phyloP scores from a whole-genome alignment of 2,797 vertebrate genomes.

The Peromyscus aztecus region DNA sequence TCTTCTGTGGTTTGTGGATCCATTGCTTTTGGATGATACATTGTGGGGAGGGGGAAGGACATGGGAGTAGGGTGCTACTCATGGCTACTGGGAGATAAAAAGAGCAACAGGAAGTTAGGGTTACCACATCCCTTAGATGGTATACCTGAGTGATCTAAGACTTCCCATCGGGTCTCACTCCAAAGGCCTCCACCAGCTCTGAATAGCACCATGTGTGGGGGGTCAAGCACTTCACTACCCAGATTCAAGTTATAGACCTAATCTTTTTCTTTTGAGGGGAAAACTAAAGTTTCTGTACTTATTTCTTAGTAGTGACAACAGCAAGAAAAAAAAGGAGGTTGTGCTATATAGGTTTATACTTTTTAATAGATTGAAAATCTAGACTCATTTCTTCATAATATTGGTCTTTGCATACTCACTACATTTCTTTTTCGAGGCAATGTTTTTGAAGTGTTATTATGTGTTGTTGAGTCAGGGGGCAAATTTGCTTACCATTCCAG shows the following conservation, averaged over 20 bases:
- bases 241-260: background rate
- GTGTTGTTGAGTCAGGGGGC: background rate
- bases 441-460: slow-evolving; percentile 48
- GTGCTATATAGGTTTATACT: background rate
- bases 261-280: slow-evolving; percentile 49
- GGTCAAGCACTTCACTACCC: background rate
- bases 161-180: background rate
- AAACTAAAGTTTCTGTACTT: slow-evolving; percentile 41
- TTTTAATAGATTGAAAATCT: slow-evolving; percentile 53
- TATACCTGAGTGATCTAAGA: background rate
- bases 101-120: background rate
- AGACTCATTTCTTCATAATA: slow-evolving; percentile 25
- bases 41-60: background rate
- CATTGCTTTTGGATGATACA: background rate
- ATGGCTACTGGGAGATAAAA: background rate
- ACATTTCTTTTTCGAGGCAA: background rate
- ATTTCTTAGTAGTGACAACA: background rate
- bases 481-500: slow-evolving; percentile 9
- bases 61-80: background rate
- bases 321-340: background rate
- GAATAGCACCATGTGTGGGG: background rate
- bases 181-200: background rate
- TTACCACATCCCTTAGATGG: background rate
- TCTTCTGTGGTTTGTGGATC: background rate
- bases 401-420: slow-evolving; percentile 4